Evolutionary conservation across 2,113 vertebrate genomes (phyloP), one percentile per base, ranked within the genome.

Genomic region (Coturnix japonica): DNA sequence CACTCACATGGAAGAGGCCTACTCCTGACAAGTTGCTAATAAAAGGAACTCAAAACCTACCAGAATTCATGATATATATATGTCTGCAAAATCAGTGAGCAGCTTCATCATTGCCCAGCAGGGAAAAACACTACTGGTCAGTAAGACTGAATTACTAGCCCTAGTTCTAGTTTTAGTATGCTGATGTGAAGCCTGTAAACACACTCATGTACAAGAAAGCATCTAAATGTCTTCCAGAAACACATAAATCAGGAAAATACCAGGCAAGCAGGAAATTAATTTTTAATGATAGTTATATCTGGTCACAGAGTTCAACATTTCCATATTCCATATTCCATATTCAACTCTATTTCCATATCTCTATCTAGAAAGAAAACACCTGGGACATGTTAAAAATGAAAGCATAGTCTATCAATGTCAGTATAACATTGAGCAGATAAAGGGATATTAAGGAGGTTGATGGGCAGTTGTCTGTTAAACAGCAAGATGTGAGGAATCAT

Each of bases 241-340:
- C 63, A 72, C 54, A 79, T 91, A 93, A 81, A 90, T 91, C 88
- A 88, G 47, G 39, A 89, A 80, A 91, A 90, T 78, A 81, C 31
- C 22, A 79, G 70, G 59, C 81, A 89, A 81, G 53, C 17, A 86
- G 47, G 61, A 90, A 86, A 95, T 88, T 47, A 81, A 84, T 88
- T 94, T 95, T 85, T 94, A 91, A 94, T 78, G 47, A 88, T 84
- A 86, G 85, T 72, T 84, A 31, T 35, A 88, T 73, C 70, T 67
- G 18, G 23, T 47, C 83, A 79, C 71, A 77, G 77, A 90, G 66
- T 84, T 95, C 86, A 94, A 78, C n/a, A n/a, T n/a, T n/a, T n/a
- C n/a, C n/a, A n/a, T n/a, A n/a, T n/a, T n/a, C n/a, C n/a, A n/a
- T n/a, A n/a, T n/a, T n/a, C n/a, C n/a, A n/a, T n/a, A n/a, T n/a